Conservation (phyloP, 1,140 invertebrate genomes). For the Trichoplusia ni region DNA sequence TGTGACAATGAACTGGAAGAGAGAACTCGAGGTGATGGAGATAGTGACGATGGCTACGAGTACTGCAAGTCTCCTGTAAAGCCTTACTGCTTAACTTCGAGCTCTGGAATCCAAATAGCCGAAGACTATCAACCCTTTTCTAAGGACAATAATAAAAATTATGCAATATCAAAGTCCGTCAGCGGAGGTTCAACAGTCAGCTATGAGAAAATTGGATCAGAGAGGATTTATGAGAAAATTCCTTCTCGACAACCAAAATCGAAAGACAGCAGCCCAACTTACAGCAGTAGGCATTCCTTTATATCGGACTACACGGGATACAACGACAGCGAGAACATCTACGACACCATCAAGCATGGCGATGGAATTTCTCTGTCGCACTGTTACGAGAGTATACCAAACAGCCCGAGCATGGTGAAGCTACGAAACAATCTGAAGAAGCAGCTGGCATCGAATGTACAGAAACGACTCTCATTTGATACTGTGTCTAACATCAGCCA, state of each 20-base stretch:
- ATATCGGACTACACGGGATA: slow-evolving; percentile 71
- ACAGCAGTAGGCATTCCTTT: slow-evolving; percentile 65
- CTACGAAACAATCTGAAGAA: slow-evolving; percentile 67
- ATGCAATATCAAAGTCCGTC: slow-evolving; percentile 70
- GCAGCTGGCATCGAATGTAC: slow-evolving; percentile 57
- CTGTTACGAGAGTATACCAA: slow-evolving; percentile 83
- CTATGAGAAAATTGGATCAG: slow-evolving; percentile 78
- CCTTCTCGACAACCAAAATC: slow-evolving; percentile 55
- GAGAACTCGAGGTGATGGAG: slow-evolving; percentile 69
- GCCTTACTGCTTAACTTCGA: slow-evolving; percentile 69
- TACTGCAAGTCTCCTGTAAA: slow-evolving; percentile 77
- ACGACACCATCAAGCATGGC: slow-evolving; percentile 82
- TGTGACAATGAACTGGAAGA: slow-evolving; percentile 70
- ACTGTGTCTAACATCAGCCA: slow-evolving; percentile 80
- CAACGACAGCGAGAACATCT: slow-evolving; percentile 82
- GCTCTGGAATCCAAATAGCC: slow-evolving; percentile 71
- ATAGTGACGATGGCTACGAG: slow-evolving; percentile 78
- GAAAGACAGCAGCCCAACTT: slow-evolving; percentile 64
- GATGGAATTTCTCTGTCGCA: slow-evolving; percentile 79
- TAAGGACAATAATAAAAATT: slow-evolving; percentile 59
- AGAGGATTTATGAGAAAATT: slow-evolving; percentile 78
- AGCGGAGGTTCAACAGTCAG: slow-evolving; percentile 76
- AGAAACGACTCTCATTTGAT: slow-evolving; percentile 73
- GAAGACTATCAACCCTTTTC: slow-evolving; percentile 61
- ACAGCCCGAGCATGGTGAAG: slow-evolving; percentile 76